A percentile compares a stretch with the other conserved stretches of the same genome.
These are phyloP conservation scores for roundworm (Caenorhabditis elegans) DNA, from an alignment of 1,140 invertebrate genomes.

Conservation along the genomic window WBcel235 BX284604.4:11969501-11970000, in stretches of 20 bases:
- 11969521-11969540: no score
- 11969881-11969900: no score
- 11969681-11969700: background rate
- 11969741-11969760: background rate
- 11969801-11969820: background rate
- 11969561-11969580: no score
- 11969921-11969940: no score
- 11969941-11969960: no score
- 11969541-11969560: no score
- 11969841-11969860: no score
- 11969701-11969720: background rate
- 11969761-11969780: background rate
- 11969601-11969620: slow-evolving; percentile 11
- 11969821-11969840: background rate
- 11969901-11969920: no score
- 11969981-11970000: no score
- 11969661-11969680: background rate
- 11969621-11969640: background rate
- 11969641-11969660: background rate
- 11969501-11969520: no score
- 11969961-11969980: no score
- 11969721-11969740: background rate
- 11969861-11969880: no score
- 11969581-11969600: slow-evolving; percentile 23
- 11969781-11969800: background rate